Evolutionary conservation across 2,888 invertebrate genomes (phyloP).

Genomic region (Punctoribates punctum): DNA sequence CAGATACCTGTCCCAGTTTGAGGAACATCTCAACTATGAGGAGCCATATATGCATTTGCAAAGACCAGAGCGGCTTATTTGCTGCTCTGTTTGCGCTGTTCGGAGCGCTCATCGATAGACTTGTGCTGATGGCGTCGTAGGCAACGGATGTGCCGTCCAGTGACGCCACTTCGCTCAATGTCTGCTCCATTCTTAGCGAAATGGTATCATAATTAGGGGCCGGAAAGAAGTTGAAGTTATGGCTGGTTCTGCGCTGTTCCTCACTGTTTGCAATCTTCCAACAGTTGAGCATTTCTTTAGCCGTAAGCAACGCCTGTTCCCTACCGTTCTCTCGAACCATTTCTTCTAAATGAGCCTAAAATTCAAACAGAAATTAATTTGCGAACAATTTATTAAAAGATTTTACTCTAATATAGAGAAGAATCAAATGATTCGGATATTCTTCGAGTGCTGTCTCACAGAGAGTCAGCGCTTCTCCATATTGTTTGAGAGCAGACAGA

Average conservation of each 20-base stretch:
- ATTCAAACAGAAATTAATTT: conserved; percentile 60
- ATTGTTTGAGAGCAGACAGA: conserved; percentile 70
- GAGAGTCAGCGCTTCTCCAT: conserved; percentile 70
- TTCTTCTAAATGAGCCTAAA: conserved; percentile 76
- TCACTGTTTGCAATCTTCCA: conserved; percentile 64
- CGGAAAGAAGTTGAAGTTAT: conserved; percentile 36
- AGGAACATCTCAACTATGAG: conserved; percentile 79
- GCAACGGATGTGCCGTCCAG: conserved; percentile 62
- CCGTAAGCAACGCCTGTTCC: conserved; percentile 77
- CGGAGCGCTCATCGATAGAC: background rate
- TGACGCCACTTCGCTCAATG: conserved; percentile 81
- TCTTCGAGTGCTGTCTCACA: conserved; percentile 80
- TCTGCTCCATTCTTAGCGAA: conserved; percentile 79
- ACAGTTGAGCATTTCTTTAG: conserved; percentile 79
- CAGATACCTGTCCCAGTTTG: conserved; percentile 56
- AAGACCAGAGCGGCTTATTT: conserved; percentile 58
- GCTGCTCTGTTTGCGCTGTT: background rate
- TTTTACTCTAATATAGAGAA: conserved; percentile 44
- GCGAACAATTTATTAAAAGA: conserved; percentile 23
- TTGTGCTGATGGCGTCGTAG: background rate
- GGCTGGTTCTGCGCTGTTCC: conserved; percentile 27
- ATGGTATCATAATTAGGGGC: conserved; percentile 55
- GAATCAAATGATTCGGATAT: conserved; percentile 75
- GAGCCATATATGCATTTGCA: conserved; percentile 72
- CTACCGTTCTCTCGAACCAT: conserved; percentile 63